Evolutionary conservation across 2,797 vertebrate species (phyloP), one percentile per base, ranked within the genome.

Genomic region (Danio albolineatus): DNA sequence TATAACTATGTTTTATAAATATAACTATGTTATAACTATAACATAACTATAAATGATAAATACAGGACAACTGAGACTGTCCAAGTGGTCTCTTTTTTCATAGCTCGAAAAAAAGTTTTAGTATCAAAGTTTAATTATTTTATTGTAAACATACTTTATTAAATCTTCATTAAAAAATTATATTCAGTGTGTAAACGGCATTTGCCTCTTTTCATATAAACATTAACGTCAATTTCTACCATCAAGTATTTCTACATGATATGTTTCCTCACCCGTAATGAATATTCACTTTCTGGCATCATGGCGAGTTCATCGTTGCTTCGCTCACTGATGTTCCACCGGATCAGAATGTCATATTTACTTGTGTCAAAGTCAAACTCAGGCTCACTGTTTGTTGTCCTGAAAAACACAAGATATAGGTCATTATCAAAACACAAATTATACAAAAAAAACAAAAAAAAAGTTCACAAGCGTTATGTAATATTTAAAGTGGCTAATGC

Each of bases 361-460:
- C 97, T 95, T 6, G 73, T 91, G 28, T 88, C 85, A 85, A 98
- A 97, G 86, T 98, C 97, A 90, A 96, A 97, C 82, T 99, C 97
- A 4, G 92, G 86, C 73, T 80, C 77, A 61, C 84, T 87, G 16
- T 83, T 88, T 79, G 93, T 91, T 8, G 87, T 90, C 28, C 93
- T 94, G 78, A 53, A 61, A 51, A 19, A 28, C 19, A 66, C 61
- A 44, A 28, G 28, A 28, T 28, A 28, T 28, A 3, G 1, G 28
- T 28, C 28, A 28, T 28, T 28, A 28, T 28, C 28, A 28, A 28
- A 28, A 28, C 28, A 1, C 43, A 46, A 46, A 19, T 46, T 46
- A 28, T 4, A 64, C 41, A 19, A n/a, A n/a, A n/a, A n/a, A n/a
- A n/a, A 5, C 41, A 41, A n/a, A n/a, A n/a, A n/a, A n/a, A n/a